These are phyloP conservation scores for Cynaeus angustus DNA, from an alignment of 2,888 invertebrate species.

Conservation along the genomic window DNA sequence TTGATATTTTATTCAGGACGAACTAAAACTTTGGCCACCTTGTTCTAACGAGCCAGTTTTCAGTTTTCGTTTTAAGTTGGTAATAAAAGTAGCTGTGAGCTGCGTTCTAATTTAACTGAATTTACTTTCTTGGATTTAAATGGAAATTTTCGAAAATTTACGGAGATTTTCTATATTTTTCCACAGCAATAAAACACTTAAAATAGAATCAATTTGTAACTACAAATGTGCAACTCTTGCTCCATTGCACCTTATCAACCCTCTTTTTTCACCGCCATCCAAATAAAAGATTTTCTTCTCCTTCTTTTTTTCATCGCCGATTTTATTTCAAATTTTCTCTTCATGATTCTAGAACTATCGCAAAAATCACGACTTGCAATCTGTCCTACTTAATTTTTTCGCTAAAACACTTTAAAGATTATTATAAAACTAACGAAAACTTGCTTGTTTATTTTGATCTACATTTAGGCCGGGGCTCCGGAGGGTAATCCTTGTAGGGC, in stretches of 20 bases:
- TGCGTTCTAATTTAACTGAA: background rate
- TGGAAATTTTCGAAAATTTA: background rate
- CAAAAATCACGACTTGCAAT: background rate
- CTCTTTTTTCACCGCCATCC: background rate
- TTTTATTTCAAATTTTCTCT: conserved; percentile 5
- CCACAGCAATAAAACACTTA: background rate
- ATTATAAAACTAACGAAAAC: background rate
- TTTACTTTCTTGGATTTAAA: background rate
- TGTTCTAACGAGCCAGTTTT: background rate
- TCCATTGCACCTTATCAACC: background rate
- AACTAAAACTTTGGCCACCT: conserved; percentile 5
- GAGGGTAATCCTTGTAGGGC: conserved; percentile 27
- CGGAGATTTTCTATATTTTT: background rate
- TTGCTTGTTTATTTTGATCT: conserved; percentile 38
- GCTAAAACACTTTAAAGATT: conserved; percentile 26
- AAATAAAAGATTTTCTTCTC: background rate
- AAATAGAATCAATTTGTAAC: background rate
- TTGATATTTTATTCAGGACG: conserved; percentile 12
- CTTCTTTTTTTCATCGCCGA: background rate
- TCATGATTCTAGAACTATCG: background rate
- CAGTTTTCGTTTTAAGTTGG: background rate
- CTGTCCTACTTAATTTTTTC: conserved; percentile 22
- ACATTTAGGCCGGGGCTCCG: conserved; percentile 29
- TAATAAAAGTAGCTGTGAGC: background rate
- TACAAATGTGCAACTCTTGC: background rate